phyloP scores from a whole-genome alignment of 2,888 invertebrate genomes.

The Mechanitis mazaeus region DNA sequence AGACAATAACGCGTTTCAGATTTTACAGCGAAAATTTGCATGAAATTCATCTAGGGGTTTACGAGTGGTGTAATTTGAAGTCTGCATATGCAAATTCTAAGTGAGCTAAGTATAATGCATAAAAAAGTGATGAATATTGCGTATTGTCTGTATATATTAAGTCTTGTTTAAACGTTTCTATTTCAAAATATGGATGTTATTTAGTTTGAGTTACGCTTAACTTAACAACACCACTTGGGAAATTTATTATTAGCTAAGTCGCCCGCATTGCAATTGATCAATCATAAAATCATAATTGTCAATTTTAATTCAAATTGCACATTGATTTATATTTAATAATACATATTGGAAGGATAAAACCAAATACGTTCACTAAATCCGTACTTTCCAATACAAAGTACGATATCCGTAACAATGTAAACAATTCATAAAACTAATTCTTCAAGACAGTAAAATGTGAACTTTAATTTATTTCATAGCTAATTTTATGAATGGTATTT shows the following conservation, averaged over 20 bases:
- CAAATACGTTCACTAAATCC: background rate
- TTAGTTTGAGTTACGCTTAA: too few relatives aligned
- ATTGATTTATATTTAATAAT: too few relatives aligned
- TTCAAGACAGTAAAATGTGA: conserved; percentile 41
- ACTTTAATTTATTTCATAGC: conserved; percentile 31
- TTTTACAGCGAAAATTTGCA: conserved; percentile 49
- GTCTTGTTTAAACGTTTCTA: background rate
- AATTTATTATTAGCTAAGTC: too few relatives aligned
- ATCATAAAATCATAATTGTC: too few relatives aligned
- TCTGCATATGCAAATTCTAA: conserved; percentile 34
- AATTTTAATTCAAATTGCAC: too few relatives aligned
- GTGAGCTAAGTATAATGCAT: conserved; percentile 7
- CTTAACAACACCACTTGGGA: too few relatives aligned
- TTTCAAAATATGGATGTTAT: too few relatives aligned
- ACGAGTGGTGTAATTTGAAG: conserved; percentile 45
- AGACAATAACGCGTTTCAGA: conserved; percentile 36
- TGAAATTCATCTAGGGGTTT: conserved; percentile 50
- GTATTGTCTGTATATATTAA: background rate
- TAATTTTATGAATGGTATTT: conserved; percentile 11
- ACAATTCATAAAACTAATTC: conserved; percentile 33
- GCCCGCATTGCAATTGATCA: too few relatives aligned
- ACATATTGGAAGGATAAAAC: too few relatives aligned
- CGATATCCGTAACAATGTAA: conserved; percentile 15
- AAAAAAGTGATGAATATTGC: background rate
- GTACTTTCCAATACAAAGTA: background rate